Percentiles rank a stretch among this genome's conserved stretches.
phyloP scores from a whole-genome alignment of 2,113 vertebrate genomes.

The Machaerirhynchus nigripectus region DNA sequence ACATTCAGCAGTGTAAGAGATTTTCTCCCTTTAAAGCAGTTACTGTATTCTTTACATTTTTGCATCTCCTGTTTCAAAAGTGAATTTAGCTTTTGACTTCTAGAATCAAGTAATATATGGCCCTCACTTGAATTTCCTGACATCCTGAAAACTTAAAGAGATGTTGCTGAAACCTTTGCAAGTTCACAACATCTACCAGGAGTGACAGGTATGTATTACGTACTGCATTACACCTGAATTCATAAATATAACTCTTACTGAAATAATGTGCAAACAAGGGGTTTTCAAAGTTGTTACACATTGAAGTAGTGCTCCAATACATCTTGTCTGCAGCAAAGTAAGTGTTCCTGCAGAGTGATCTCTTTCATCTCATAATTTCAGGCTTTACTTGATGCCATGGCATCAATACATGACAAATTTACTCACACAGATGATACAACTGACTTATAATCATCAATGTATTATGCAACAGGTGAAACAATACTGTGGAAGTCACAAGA shows the following conservation, averaged over 20 bases:
- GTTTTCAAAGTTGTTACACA: not conserved
- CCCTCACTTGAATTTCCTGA: not conserved
- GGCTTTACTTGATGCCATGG: not conserved
- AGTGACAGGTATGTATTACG: not conserved
- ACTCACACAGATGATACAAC: not conserved
- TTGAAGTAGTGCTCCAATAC: not conserved
- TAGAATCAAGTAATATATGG: not conserved
- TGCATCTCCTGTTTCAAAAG: not conserved
- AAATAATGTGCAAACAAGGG: not conserved
- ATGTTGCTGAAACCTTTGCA: not conserved
- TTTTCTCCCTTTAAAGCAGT: not conserved
- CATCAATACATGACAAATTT: not conserved
- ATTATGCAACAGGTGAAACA: not conserved
- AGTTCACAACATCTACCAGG: not conserved
- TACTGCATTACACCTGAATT: not conserved
- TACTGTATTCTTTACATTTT: not conserved
- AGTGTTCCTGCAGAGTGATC: not conserved
- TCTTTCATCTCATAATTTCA: not conserved
- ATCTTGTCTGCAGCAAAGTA: not conserved
- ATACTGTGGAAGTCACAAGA: not conserved
- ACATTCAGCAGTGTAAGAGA: not conserved
- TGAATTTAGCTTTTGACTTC: not conserved
- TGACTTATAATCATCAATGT: not conserved
- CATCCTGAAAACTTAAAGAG: not conserved
- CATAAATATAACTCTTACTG: not conserved